These are phyloP conservation scores for Copidosoma floridanum DNA, from an alignment of 1,140 invertebrate species.

Conservation along the genomic window DNA sequence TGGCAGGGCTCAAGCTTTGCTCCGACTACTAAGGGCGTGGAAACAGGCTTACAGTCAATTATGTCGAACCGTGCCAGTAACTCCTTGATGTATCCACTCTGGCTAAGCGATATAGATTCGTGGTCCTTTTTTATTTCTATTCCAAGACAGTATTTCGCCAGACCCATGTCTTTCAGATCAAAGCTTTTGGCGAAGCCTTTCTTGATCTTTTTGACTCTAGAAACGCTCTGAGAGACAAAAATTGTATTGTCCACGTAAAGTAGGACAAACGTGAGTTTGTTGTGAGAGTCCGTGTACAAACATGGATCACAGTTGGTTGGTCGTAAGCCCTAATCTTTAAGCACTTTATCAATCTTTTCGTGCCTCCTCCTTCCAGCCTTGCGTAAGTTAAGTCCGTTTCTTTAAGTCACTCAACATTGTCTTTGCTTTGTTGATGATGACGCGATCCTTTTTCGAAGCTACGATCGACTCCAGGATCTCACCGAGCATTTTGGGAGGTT, in stretches of 20 bases:
- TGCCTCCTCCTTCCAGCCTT: not conserved
- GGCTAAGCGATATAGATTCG: constrained; percentile 7
- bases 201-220: not conserved
- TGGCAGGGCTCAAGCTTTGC: not conserved
- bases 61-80: constrained; percentile 28
- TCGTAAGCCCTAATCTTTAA: not conserved
- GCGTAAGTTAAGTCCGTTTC: not conserved
- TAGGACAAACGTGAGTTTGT: not conserved
- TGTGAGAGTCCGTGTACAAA: not conserved
- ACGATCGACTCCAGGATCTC: not conserved
- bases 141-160: constrained; percentile 19
- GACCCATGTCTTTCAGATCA: constrained; percentile 22
- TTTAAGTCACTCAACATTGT: not conserved
- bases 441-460: not conserved
- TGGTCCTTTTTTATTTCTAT: constrained; percentile 12
- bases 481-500: constrained; percentile 30
- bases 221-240: not conserved
- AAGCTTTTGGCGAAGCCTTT: not conserved
- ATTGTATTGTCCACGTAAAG: not conserved
- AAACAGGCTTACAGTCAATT: constrained; percentile 32
- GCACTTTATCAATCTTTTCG: not conserved
- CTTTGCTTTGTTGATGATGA: not conserved
- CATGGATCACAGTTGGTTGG: not conserved
- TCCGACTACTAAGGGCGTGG: constrained; percentile 23
- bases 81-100: constrained; percentile 19